Base-by-base conservation (phyloP, 1,140 invertebrate genomes). In the Drosophila setifemur region DNA sequence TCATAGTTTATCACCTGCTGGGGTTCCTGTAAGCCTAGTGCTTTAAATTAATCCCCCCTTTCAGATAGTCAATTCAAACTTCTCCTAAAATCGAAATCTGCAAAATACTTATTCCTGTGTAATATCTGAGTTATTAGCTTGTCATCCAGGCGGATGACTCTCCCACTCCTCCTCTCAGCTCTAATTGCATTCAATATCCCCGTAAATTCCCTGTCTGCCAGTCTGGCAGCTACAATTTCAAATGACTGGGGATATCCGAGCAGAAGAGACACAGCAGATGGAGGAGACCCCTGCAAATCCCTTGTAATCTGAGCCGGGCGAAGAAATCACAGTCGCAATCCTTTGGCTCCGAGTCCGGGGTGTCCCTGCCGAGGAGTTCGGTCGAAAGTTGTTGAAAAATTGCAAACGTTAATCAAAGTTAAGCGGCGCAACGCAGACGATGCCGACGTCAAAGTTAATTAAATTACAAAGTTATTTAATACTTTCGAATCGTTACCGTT, bases 401-500 rank as follows among this genome's bases (percentile, higher is more conserved):
- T 73, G 75, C 68, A 69, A 75, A 86, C 82, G 81, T 86, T 86
- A 86, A 86, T 86, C 81, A 86, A 87, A 86, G 82, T 86, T 86
- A 86, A 86, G 82, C 81, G 75, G 55, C 60, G 58, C 64, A 47
- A 64, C 29, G 61, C 40, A 61, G 49, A 42, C 54, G 75, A 45
- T 60, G 73, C 23, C 68, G 67, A 73, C 81, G 75, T 86, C 81
- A 86, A 86, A 86, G 82, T 86, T 85, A 86, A 86, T 86, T 86
- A 86, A 86, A 86, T 86, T 86, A 86, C 81, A 86, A 85, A 85
- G 81, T 86, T 86, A 86, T 86, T 86, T 86, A 86, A 86, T 86
- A 86, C 81, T 81, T 76, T 86, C 63, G 72, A 76, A 85, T 73
- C 63, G 73, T 63, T 72, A 52, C 67, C 61, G 77, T 69, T 68